Percentiles rank a stretch among this genome's conserved stretches.
phyloP scores from a whole-genome alignment of 2,797 vertebrate species.

The Brotula barbata region DNA sequence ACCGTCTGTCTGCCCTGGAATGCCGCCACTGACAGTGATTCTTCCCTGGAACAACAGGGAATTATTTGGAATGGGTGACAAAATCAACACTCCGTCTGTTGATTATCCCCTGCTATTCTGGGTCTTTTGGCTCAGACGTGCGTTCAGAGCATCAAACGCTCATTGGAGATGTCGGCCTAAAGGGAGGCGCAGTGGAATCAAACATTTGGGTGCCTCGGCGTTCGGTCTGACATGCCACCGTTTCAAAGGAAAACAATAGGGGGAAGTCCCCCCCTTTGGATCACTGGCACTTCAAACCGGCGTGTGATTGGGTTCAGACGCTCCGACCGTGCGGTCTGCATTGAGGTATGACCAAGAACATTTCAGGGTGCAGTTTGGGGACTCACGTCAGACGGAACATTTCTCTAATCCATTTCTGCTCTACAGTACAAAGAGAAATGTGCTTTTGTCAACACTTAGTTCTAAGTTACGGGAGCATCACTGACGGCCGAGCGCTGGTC shows the following conservation, averaged over 20 bases:
- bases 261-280: slow-evolving; percentile 45
- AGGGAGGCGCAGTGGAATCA: slow-evolving; percentile 67
- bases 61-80: slow-evolving; percentile 68
- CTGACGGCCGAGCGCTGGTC: slow-evolving; percentile 9
- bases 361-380: slow-evolving; percentile 29
- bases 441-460: too few species aligned
- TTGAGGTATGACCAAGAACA: slow-evolving; percentile 37
- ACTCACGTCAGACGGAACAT: slow-evolving; percentile 3
- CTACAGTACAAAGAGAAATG: slow-evolving; percentile 3
- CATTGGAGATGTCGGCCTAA: slow-evolving; percentile 44
- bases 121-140: slow-evolving; percentile 63
- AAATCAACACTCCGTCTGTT: slow-evolving; percentile 72
- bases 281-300: slow-evolving; percentile 40
- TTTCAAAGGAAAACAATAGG: slow-evolving; percentile 64
- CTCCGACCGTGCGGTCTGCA: slow-evolving; percentile 24
- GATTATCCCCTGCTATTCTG: slow-evolving; percentile 67
- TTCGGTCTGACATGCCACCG: slow-evolving; percentile 63
- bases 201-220: slow-evolving; percentile 66
- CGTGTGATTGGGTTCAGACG: not conserved
- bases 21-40: slow-evolving; percentile 56
- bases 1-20: slow-evolving; percentile 64
- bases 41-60: slow-evolving; percentile 66
- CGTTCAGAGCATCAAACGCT: slow-evolving; percentile 66
- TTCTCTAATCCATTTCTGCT: slow-evolving; percentile 15
- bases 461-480: too few species aligned